A percentile compares a stretch with the other conserved stretches of the same genome.
Conservation (phyloP, 1,140 invertebrate species). For the Gryon sp. region DNA sequence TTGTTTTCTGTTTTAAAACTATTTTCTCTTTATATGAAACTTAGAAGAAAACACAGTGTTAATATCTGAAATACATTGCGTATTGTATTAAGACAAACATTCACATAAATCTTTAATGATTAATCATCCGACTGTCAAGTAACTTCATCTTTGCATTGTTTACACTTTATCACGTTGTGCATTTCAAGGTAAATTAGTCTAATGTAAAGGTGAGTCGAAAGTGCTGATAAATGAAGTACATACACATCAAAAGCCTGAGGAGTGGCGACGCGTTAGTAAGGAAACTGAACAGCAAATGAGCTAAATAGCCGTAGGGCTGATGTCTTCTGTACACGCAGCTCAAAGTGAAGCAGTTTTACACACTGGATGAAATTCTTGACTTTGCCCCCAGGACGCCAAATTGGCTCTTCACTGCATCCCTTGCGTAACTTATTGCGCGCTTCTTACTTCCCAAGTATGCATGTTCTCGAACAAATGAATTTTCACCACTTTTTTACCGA, state of each 20-base stretch:
- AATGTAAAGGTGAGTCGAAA: slow-evolving; percentile 45
- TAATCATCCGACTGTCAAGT: slow-evolving; percentile 4
- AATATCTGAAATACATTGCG: slow-evolving; percentile 1
- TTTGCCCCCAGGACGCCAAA: slow-evolving; percentile 66
- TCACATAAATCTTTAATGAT: slow-evolving; percentile 19
- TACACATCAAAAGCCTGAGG: slow-evolving; percentile 41
- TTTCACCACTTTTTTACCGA: slow-evolving; percentile 33
- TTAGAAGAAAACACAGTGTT: no score
- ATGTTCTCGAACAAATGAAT: slow-evolving; percentile 44
- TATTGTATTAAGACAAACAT: slow-evolving; percentile 18
- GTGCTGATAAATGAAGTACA: slow-evolving; percentile 49
- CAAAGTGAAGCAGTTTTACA: slow-evolving; percentile 49
- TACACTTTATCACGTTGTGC: slow-evolving; percentile 27
- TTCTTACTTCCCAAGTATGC: slow-evolving; percentile 34
- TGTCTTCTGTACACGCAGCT: slow-evolving; percentile 57
- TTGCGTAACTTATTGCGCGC: slow-evolving; percentile 61
- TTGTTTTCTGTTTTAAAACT: no score
- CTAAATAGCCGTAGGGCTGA: slow-evolving; percentile 68
- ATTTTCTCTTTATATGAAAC: no score
- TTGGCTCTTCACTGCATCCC: slow-evolving; percentile 64
- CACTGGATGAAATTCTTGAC: slow-evolving; percentile 68
- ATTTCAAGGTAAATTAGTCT: slow-evolving; percentile 44
- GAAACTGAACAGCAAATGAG: slow-evolving; percentile 66
- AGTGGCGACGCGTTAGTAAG: slow-evolving; percentile 46
- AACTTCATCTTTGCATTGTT: slow-evolving; percentile 33